Conservation (phyloP, 2,797 vertebrate genomes). For the Eospalax fontanierii region DNA sequence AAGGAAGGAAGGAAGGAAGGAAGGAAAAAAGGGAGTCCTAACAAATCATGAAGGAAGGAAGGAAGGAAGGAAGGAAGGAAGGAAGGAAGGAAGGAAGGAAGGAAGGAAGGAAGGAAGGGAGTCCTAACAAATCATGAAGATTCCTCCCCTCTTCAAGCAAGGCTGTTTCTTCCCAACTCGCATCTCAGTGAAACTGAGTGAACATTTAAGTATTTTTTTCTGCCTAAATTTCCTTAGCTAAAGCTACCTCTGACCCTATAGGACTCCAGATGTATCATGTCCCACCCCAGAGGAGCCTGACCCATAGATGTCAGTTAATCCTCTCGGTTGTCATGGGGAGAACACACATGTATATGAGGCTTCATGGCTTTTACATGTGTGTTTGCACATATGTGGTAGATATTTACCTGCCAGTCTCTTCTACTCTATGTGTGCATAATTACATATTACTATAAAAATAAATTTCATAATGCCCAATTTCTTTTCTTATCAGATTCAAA, state of each 20-base stretch:
- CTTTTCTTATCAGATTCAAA: not conserved
- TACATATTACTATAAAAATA: not conserved
- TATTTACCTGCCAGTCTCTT: not conserved
- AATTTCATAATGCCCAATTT: not conserved
- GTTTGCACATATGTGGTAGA: not conserved
- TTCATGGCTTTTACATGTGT: not conserved
- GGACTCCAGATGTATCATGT: not conserved
- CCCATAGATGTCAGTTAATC: not conserved
- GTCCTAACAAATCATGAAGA: not conserved
- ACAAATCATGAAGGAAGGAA: not conserved
- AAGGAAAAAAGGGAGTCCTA: not conserved
- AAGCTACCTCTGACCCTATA: not conserved
- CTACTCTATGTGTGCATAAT: not conserved
- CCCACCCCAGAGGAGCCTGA: not conserved
- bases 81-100: not conserved
- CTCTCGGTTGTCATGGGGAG: not conserved
- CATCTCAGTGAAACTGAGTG: not conserved
- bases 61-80: not conserved
- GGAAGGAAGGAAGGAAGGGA: not conserved
- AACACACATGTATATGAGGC: not conserved
- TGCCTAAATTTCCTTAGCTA: not conserved
- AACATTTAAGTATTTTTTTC: not conserved
- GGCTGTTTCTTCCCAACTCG: too few relatives aligned
- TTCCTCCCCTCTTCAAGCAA: not conserved
- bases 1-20: too few relatives aligned